These are phyloP conservation scores for Megamerina dolium DNA, from an alignment of 2,888 invertebrate species.

Conservation along the genomic window DNA sequence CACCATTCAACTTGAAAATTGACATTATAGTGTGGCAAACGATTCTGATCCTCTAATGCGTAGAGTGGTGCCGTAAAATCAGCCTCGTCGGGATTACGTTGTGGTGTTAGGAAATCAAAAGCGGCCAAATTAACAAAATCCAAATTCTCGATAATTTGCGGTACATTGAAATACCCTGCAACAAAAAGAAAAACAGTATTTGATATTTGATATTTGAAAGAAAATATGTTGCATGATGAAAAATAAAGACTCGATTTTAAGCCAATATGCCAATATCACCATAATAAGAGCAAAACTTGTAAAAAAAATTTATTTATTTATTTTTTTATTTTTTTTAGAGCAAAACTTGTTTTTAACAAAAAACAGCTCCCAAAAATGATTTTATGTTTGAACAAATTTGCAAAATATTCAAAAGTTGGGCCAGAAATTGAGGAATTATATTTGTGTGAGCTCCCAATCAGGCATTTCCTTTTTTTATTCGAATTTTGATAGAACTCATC, in stretches of 20 bases:
- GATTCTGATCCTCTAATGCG: conserved; percentile 61
- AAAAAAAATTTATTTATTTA: background rate
- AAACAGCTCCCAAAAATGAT: too few species aligned
- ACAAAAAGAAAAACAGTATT: background rate
- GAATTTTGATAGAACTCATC: background rate
- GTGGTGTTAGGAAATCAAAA: conserved; percentile 72
- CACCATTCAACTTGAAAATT: conserved; percentile 63
- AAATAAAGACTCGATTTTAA: too few species aligned
- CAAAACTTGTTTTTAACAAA: too few species aligned
- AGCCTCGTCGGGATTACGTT: conserved; percentile 69
- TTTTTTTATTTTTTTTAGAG: too few species aligned
- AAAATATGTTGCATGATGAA: too few species aligned
- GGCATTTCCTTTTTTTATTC: background rate
- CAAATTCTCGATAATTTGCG: conserved; percentile 63
- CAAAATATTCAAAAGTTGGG: too few species aligned
- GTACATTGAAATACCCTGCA: conserved; percentile 71
- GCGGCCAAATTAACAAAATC: conserved; percentile 74
- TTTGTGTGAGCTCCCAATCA: too few species aligned
- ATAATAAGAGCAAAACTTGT: background rate
- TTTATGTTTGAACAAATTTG: too few species aligned
- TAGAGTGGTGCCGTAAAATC: conserved; percentile 71
- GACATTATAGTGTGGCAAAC: conserved; percentile 57
- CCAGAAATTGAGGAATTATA: too few species aligned
- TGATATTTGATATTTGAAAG: too few species aligned
- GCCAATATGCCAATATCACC: too few species aligned